These are phyloP conservation scores for Tetragnatha montana DNA, from an alignment of 2,888 invertebrate species.

Conservation along the genomic window DNA sequence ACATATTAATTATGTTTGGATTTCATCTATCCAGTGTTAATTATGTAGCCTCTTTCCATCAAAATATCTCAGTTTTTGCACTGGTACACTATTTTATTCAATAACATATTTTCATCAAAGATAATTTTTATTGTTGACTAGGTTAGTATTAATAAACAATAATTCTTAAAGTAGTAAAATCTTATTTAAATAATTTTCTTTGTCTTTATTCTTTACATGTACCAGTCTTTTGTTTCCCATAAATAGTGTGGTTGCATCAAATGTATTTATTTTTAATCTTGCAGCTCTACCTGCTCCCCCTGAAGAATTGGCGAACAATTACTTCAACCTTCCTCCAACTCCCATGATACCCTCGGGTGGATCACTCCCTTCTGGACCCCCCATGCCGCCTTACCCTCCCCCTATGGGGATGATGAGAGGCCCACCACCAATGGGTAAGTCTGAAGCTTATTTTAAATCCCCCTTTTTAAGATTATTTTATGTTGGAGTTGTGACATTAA, in stretches of 20 bases:
- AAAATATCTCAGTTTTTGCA: too few species aligned
- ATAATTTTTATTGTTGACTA: neutral
- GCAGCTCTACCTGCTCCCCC: slow-evolving; percentile 81
- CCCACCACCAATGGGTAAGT: slow-evolving; percentile 66
- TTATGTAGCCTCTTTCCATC: too few species aligned
- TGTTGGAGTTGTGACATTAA: too few species aligned
- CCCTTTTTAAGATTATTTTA: too few species aligned
- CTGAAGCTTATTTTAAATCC: neutral
- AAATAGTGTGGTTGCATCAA: neutral
- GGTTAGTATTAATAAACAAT: too few species aligned
- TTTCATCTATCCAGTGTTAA: too few species aligned
- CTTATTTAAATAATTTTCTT: neutral
- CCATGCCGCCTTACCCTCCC: slow-evolving; percentile 66
- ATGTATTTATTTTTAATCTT: slow-evolving; percentile 66
- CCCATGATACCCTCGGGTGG: slow-evolving; percentile 73
- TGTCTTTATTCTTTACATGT: too few species aligned
- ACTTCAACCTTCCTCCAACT: slow-evolving; percentile 81
- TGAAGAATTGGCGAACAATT: slow-evolving; percentile 80
- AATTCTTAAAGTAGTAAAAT: neutral
- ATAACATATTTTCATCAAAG: neutral
- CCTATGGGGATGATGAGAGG: slow-evolving; percentile 55
- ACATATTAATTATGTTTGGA: too few species aligned
- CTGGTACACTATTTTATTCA: too few species aligned
- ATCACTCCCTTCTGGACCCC: slow-evolving; percentile 52
- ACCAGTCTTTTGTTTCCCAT: too few species aligned